Evolutionary conservation across 2,888 invertebrate genomes (phyloP).

Genomic region (Cabera pusaria): DNA sequence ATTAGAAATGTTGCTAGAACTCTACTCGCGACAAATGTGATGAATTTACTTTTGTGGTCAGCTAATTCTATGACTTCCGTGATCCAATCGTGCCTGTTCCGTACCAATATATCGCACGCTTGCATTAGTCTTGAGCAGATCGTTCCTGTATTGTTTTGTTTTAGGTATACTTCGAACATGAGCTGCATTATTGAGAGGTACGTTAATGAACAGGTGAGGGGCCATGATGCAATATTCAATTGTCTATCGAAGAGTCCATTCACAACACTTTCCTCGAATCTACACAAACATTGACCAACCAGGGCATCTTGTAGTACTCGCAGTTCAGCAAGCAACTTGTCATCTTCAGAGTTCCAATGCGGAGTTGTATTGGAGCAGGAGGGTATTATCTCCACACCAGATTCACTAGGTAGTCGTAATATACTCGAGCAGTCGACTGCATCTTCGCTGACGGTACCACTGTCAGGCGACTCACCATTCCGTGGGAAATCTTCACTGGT

Average conservation of each 20-base stretch:
- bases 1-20: conserved; percentile 92
- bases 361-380: conserved; percentile 64
- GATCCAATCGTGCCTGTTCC: conserved; percentile 92
- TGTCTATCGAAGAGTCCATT: conserved; percentile 88
- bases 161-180: conserved; percentile 92
- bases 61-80: conserved; percentile 92
- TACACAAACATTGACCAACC: conserved; percentile 91
- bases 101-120: conserved; percentile 90
- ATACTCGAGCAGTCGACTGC: conserved; percentile 76
- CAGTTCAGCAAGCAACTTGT: conserved; percentile 75
- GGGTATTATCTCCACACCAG: conserved; percentile 62
- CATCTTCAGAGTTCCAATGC: conserved; percentile 65
- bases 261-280: conserved; percentile 87
- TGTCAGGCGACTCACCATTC: conserved; percentile 76
- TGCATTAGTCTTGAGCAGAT: conserved; percentile 92
- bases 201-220: conserved; percentile 84
- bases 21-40: conserved; percentile 91
- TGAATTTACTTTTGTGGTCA: conserved; percentile 90
- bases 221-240: conserved; percentile 76
- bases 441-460: conserved; percentile 78
- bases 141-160: conserved; percentile 91
- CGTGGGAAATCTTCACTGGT: conserved; percentile 70
- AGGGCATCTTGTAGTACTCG: conserved; percentile 86
- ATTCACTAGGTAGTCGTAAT: conserved; percentile 59
- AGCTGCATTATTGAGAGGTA: conserved; percentile 93